phyloP scores from a whole-genome alignment of 2,113 vertebrate species.

The Ranitomeya variabilis region DNA sequence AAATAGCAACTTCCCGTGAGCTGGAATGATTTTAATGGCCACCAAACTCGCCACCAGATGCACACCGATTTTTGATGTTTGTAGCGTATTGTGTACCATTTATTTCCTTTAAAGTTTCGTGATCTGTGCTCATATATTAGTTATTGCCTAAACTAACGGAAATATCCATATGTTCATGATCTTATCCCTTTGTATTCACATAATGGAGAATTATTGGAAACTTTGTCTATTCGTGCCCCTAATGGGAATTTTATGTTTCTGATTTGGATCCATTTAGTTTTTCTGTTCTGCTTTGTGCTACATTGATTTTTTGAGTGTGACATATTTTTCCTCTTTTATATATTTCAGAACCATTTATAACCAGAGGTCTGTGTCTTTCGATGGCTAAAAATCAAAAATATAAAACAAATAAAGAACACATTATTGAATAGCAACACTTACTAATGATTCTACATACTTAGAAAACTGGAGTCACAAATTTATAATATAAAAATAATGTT shows the following conservation, averaged over 20 bases:
- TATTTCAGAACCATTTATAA: neutral
- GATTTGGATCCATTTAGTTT: neutral
- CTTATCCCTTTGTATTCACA: neutral
- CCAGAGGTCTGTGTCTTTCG: neutral
- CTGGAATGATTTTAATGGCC: neutral
- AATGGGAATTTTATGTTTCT: too few species aligned
- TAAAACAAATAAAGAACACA: neutral
- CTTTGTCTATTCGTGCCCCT: too few species aligned
- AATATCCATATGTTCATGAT: neutral
- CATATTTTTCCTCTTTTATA: neutral
- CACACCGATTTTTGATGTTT: too few species aligned
- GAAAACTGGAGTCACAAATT: too few species aligned
- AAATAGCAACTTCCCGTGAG: neutral
- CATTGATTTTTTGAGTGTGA: neutral
- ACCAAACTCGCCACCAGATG: too few species aligned
- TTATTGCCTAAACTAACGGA: too few species aligned
- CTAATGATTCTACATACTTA: constrained; percentile 78
- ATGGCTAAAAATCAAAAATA: neutral
- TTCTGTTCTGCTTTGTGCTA: neutral
- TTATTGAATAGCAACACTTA: constrained; percentile 65
- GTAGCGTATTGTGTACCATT: too few species aligned
- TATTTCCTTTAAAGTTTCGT: too few species aligned
- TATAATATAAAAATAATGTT: too few species aligned
- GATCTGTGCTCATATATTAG: too few species aligned
- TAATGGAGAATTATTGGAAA: too few species aligned